These are phyloP conservation scores for Mola mola DNA, from an alignment of 2,113 vertebrate genomes.

Conservation along the genomic window DNA sequence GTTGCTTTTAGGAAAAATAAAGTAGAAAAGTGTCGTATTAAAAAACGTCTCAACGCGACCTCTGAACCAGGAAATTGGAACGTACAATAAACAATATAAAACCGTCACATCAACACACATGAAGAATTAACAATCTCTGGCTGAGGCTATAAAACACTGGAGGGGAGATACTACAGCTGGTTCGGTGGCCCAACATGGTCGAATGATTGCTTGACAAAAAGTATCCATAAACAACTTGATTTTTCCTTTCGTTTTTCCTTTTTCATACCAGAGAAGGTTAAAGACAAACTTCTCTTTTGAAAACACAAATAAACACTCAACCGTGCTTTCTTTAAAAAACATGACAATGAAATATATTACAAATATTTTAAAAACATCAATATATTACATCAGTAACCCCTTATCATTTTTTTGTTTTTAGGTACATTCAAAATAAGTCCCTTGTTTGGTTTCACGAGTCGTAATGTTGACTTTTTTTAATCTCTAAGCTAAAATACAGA, in stretches of 20 bases:
- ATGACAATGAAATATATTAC: slow-evolving; percentile 46
- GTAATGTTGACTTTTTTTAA: not conserved
- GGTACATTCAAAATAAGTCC: slow-evolving; percentile 59
- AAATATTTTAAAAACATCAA: slow-evolving; percentile 64
- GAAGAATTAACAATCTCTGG: slow-evolving; percentile 30
- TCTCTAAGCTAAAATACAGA: slow-evolving; percentile 16
- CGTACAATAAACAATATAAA: slow-evolving; percentile 35
- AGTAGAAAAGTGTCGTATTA: slow-evolving; percentile 46
- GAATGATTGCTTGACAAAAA: slow-evolving; percentile 10
- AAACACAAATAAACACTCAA: slow-evolving; percentile 25
- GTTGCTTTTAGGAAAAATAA: slow-evolving; percentile 56
- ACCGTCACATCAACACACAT: slow-evolving; percentile 36
- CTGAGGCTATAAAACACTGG: slow-evolving; percentile 4
- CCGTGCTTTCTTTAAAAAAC: slow-evolving; percentile 31
- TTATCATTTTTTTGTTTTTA: slow-evolving; percentile 23
- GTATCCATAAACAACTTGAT: slow-evolving; percentile 5
- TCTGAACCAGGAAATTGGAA: slow-evolving; percentile 11
- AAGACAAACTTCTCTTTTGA: slow-evolving; percentile 24
- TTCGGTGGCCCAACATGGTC: too few species aligned
- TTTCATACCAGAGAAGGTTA: slow-evolving; percentile 30
- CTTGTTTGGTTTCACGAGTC: slow-evolving; percentile 43
- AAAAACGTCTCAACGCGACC: slow-evolving; percentile 37
- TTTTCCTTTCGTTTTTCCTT: slow-evolving; percentile 4
- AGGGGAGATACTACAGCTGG: too few species aligned
- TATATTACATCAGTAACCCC: slow-evolving; percentile 50